Conservation (phyloP, 2,888 invertebrate genomes). For the Ophonus ardosiacus region DNA sequence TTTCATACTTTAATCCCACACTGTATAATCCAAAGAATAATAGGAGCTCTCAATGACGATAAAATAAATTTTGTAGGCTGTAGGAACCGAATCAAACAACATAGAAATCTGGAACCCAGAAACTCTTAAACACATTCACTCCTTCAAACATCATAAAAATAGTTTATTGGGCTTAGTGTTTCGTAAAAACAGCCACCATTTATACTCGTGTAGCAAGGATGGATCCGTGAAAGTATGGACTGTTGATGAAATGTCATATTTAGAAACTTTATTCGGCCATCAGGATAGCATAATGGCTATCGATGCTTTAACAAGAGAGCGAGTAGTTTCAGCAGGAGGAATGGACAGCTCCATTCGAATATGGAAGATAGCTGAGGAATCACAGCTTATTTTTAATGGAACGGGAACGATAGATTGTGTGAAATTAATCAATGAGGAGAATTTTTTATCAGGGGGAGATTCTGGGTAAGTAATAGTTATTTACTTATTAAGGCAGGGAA, state of each 20-base stretch:
- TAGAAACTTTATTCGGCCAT: slow-evolving; percentile 96
- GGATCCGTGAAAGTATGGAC: slow-evolving; percentile 96
- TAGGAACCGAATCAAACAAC: slow-evolving; percentile 83
- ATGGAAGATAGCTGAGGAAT: slow-evolving; percentile 98
- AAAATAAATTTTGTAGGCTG: slow-evolving; percentile 73
- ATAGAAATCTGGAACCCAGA: slow-evolving; percentile 92
- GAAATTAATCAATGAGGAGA: slow-evolving; percentile 93
- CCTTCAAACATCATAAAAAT: slow-evolving; percentile 88
- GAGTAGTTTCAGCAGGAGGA: slow-evolving; percentile 93
- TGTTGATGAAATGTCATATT: slow-evolving; percentile 96
- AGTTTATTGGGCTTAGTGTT: slow-evolving; percentile 88
- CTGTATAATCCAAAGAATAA: too few species aligned
- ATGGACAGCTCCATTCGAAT: slow-evolving; percentile 91
- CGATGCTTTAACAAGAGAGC: slow-evolving; percentile 90
- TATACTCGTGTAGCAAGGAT: slow-evolving; percentile 89
- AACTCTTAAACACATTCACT: slow-evolving; percentile 86
- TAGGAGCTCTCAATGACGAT: not conserved
- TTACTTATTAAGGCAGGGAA: too few species aligned
- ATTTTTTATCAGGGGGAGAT: slow-evolving; percentile 94
- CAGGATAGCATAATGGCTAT: slow-evolving; percentile 91
- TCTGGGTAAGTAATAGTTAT: slow-evolving; percentile 82
- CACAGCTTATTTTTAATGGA: slow-evolving; percentile 95
- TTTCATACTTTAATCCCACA: too few species aligned
- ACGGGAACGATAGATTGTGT: slow-evolving; percentile 91
- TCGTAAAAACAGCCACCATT: slow-evolving; percentile 89